A percentile compares a stretch with the other conserved stretches of the same genome.
Conservation (phyloP, 2,113 vertebrate species). For the Bostrychus sinensis region DNA sequence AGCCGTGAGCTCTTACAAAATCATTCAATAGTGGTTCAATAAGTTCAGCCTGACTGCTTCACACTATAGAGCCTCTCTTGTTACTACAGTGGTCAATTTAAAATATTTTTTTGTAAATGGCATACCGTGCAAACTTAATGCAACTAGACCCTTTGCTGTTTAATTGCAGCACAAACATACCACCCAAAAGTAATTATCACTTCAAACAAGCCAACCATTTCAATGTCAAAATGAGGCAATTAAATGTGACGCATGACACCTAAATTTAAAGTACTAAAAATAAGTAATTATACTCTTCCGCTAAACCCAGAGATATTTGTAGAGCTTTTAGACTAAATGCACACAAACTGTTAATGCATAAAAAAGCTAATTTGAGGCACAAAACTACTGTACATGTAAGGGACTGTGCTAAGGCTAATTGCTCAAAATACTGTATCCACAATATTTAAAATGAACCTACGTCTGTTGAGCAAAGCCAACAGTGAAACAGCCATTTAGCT, state of each 20-base stretch:
- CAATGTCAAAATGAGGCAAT: background rate
- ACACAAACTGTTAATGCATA: background rate
- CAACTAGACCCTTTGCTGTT: constrained; percentile 1
- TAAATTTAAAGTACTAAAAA: constrained; percentile 1
- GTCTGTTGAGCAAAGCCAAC: constrained; percentile 5
- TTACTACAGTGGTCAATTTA: constrained; percentile 14
- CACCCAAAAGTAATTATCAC: constrained; percentile 6
- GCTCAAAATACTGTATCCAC: background rate
- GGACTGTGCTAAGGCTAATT: background rate
- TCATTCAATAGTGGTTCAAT: constrained; percentile 4
- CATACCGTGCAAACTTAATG: background rate
- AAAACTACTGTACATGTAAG: background rate
- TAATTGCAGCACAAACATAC: background rate
- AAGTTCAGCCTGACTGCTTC: constrained; percentile 13
- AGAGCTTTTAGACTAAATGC: background rate
- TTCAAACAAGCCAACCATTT: background rate
- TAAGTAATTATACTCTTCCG: background rate
- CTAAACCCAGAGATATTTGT: background rate
- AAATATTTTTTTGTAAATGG: constrained; percentile 9
- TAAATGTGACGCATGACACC: background rate
- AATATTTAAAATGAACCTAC: constrained; percentile 1
- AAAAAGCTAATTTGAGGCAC: background rate
- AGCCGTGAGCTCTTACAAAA: constrained; percentile 11
- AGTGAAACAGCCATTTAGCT: background rate
- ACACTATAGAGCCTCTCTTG: background rate